Evolutionary conservation across 2,797 vertebrate species (phyloP), one percentile per base, ranked within the genome.

Genomic region (Myotis pilosus): DNA sequence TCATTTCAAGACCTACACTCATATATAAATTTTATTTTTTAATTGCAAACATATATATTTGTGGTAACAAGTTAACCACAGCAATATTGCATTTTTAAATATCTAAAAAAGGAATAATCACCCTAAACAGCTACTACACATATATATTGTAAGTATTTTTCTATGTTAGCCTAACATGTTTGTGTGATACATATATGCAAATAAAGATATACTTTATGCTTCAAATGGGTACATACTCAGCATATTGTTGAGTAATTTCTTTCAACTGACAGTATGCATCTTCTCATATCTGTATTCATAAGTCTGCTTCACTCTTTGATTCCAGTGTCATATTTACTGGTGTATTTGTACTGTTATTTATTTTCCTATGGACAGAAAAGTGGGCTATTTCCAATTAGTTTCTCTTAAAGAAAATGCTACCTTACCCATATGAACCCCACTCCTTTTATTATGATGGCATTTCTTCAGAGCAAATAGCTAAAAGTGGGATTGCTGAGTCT

Each of bases 1-100:
- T 28, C 25, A 80, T 79, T 92, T 94, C 60, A 94, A 91, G 55
- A 53, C 20, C 28, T 76, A 81, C 2, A 85, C 5, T 68, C 28
- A 38, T 41, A 78, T 49, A 51, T 76, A 47, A 71, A 84, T 91
- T 89, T 92, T 33, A 23, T 41, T 89, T 82, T 90, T 87, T 88
- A 16, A 90, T 81, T 76, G 22, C 25, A 72, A 81, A 92, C 69
- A 49, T 69, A 19, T 64, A 19, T 19, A 55, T 44, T 92, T 92
- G 30, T 57, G 33, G n/a, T 68, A 53, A 83, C 23, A 93, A 78
- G 15, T 83, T 78, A 69, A 64, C 33, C 72, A 89, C 12, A 44
- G 47, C 4, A 72, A 36, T 84, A 68, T 15, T 69, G 12, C 19
- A 47, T 30, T 71, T 36, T 38, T 49, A 44, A 41, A 76, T 92